Evolutionary conservation across 2,797 vertebrate species (phyloP), one percentile per base, ranked within the genome.

Genomic region (Adelosebastes latens): DNA sequence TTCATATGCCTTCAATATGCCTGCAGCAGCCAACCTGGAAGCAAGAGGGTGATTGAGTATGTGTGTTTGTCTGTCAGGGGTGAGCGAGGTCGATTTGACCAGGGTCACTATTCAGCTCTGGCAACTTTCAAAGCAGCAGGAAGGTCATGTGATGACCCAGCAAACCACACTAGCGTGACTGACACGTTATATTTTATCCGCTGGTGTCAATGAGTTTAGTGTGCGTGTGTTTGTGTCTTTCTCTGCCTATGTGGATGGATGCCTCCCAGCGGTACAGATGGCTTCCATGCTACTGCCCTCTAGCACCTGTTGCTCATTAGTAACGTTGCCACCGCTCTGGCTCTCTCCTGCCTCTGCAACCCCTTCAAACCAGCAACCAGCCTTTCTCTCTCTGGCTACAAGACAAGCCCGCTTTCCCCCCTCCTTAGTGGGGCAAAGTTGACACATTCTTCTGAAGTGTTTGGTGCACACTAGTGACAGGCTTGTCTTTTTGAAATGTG

Each of bases 281-380:
- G 91, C 91, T 74, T 86, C 90, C 87, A 87, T 79, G 80, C 88
- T 72, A 24, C 86, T 90, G 76, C 85, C 87, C 85, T 85, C 77
- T 66, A 85, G 83, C 95, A 95, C 93, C 94, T 94, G 94, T 94
- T 92, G 88, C 91, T 93, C 92, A 95, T 95, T 94, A 95, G 92
- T 93, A 93, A 94, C 72, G 25, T 90, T 90, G 89, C 90, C 89
- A 90, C 87, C 75, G 88, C 88, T 88, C 84, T 84, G 85, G 71
- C 84, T 83, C 83, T 71, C 81, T 75, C 74, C 79, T 78, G 75
- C 82, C 85, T 87, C 84, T 80, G 73, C 69, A 79, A 34, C 69
- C 63, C 81, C 76, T 56, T 34, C 49, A 32, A 80, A 32, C 82
- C 82, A 61, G 64, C 82, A 61, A 62, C 80, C 72, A 68, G 63